Evolutionary conservation across 2,113 vertebrate species (phyloP).

Genomic region (Balaenoptera acutorostrata): DNA sequence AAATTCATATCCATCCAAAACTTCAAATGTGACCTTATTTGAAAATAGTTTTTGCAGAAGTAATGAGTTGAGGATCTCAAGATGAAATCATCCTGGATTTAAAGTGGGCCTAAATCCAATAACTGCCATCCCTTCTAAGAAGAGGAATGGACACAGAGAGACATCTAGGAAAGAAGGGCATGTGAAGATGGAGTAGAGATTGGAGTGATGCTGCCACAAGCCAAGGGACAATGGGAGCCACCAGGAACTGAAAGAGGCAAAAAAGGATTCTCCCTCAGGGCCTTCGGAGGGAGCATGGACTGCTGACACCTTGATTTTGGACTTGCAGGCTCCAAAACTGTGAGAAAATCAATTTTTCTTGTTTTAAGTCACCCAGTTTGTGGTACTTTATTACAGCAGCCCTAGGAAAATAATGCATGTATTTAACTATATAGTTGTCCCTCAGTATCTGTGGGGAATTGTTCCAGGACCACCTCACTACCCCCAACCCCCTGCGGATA

Average conservation of each 20-base stretch:
- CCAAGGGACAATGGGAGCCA: background rate
- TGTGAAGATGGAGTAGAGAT: fast-evolving
- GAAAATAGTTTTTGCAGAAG: background rate
- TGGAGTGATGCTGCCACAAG: background rate
- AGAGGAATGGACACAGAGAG: background rate
- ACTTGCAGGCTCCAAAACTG: background rate
- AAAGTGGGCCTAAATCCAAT: background rate
- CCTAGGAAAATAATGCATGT: too few relatives aligned
- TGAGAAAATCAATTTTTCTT: background rate
- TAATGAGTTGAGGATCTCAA: background rate
- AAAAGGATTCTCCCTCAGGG: background rate
- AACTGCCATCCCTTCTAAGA: background rate
- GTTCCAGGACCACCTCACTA: too few relatives aligned
- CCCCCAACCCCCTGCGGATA: too few relatives aligned
- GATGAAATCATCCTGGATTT: background rate
- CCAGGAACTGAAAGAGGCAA: background rate
- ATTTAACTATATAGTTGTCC: too few relatives aligned
- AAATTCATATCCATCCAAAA: background rate
- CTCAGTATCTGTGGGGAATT: too few relatives aligned
- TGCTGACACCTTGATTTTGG: fast-evolving
- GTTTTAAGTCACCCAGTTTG: too few relatives aligned
- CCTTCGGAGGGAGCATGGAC: background rate
- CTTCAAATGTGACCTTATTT: background rate
- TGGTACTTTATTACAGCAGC: too few relatives aligned
- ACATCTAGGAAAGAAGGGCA: background rate